Base-by-base conservation (phyloP, 2,888 invertebrate genomes). In the Reticulitermes lucifugus region DNA sequence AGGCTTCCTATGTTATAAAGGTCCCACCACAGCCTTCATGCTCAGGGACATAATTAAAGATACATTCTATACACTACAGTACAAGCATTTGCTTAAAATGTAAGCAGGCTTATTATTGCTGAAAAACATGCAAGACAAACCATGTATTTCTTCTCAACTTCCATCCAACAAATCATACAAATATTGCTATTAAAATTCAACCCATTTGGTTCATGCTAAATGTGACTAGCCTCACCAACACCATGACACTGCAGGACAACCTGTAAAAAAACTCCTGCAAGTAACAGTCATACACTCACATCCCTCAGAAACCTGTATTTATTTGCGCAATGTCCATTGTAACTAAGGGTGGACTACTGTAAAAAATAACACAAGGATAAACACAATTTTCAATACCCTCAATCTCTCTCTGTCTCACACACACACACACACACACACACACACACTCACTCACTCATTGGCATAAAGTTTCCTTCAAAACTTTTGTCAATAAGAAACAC, bases 401-500 rank as follows among this genome's bases (percentile, higher is more conserved):
- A 65, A 25, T 25, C 60, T 51, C 51, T 51, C 51, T 14, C 51
- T 7, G 3, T 35, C 35, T 35, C 55, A 65, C n/a, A 65, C 12
- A 65, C 25, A 65, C 65, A 65, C 65, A 35, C 35, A 35, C 35
- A 35, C 35, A 35, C 35, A 35, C 51, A 51, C 9, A 51, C 51
- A 51, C 51, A 4, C 55, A 55, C 55, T 5, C 55, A 65, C n/a
- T n/a, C 12, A 65, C 25, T 4, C 65, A 65, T 25, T 25, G 65
- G 65, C 25, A 65, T n/a, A 5, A 65, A 25, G 2, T n/a, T 65
- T 65, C 18, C 55, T 55, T 55, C 55, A 55, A 18, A 55, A 65
- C 65, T 65, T 65, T 46, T 77, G 77, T 77, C 29, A 35, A 25
- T 77, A 77, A 46, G 77, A 77, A 29, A 73, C 65, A 77, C 77